A percentile compares a stretch with the other conserved stretches of the same genome.
Evolutionary conservation across 1,140 invertebrate species (phyloP).

Genomic region (Triops cancriformis): DNA sequence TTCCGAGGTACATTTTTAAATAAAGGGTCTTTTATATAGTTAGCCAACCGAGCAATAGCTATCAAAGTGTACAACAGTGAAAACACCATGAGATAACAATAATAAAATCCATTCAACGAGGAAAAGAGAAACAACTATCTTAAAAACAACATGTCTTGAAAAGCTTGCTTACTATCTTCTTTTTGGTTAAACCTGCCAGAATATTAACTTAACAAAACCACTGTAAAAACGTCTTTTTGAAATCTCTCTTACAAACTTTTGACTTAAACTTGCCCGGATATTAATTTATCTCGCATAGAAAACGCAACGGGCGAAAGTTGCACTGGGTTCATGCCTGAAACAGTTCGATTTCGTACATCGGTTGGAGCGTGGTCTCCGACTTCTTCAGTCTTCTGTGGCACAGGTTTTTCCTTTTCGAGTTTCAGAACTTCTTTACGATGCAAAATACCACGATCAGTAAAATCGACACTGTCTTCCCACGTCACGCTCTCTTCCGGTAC

Average conservation of each 20-base stretch:
- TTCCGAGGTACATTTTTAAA: too few species aligned
- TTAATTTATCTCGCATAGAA: slow-evolving; percentile 22
- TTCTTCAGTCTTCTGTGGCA: not conserved
- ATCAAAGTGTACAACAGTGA: too few species aligned
- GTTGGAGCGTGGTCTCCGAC: not conserved
- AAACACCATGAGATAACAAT: too few species aligned
- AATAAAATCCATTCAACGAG: too few species aligned
- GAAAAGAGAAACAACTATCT: too few species aligned
- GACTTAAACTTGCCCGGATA: slow-evolving; percentile 14
- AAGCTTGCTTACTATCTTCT: too few species aligned
- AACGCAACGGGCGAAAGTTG: slow-evolving; percentile 20
- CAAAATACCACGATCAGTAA: slow-evolving; percentile 16
- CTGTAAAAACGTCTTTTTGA: not conserved
- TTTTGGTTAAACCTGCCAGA: too few species aligned
- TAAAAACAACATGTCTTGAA: too few species aligned
- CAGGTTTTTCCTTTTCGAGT: not conserved
- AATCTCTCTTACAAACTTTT: not conserved
- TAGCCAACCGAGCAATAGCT: too few species aligned
- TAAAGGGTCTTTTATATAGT: too few species aligned
- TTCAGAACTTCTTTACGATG: slow-evolving; percentile 5
- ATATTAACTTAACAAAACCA: not conserved
- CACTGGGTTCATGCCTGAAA: not conserved
- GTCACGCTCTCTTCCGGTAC: slow-evolving; percentile 21
- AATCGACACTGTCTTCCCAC: slow-evolving; percentile 28
- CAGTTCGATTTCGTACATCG: not conserved